These are phyloP conservation scores for Antigone vipio DNA, from an alignment of 2,113 vertebrate species.

Conservation along the genomic window DNA sequence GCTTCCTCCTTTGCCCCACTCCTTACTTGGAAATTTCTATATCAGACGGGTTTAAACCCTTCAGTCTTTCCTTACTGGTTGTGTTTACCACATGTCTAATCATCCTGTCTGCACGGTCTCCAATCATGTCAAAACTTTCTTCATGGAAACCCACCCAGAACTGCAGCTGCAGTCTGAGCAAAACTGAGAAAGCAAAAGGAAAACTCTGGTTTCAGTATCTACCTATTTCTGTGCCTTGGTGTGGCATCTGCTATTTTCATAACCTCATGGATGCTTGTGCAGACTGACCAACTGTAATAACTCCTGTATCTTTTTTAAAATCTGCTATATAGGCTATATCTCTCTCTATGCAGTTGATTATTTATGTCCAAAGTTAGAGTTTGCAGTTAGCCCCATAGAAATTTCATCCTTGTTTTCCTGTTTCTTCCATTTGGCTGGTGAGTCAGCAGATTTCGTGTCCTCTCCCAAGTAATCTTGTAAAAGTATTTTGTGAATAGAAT, in stretches of 20 bases:
- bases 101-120: background rate
- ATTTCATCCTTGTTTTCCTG: background rate
- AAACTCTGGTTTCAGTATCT: background rate
- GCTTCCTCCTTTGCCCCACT: background rate
- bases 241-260: background rate
- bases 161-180: background rate
- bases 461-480: background rate
- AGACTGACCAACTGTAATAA: background rate
- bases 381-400: background rate
- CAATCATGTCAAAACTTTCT: too few species aligned
- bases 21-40: background rate
- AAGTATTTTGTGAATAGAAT: background rate
- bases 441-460: background rate
- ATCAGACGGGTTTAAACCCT: background rate
- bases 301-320: background rate
- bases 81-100: background rate
- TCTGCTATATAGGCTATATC: accelerated
- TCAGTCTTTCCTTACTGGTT: background rate
- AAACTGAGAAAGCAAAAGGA: background rate
- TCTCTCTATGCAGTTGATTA: background rate
- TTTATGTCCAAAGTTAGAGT: background rate
- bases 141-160: too few species aligned
- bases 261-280: background rate
- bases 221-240: background rate
- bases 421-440: background rate